Evolutionary conservation across 2,888 invertebrate genomes (phyloP).

Genomic region (Platycheirus rosarum): DNA sequence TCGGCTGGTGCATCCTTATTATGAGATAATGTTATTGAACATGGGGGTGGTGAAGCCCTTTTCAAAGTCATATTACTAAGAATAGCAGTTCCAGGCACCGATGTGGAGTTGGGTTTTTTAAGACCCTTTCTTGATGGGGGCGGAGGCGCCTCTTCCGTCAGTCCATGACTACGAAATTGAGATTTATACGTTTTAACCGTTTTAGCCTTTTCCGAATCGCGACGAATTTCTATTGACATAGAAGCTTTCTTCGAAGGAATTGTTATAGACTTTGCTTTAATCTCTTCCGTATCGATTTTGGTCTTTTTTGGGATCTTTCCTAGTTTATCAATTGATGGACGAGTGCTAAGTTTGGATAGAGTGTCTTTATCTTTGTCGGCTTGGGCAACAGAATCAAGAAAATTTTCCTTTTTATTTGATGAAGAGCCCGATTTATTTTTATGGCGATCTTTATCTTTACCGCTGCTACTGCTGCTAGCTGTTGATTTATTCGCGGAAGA

Average conservation of each 20-base stretch:
- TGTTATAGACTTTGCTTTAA: slow-evolving; percentile 79
- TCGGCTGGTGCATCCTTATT: slow-evolving; percentile 84
- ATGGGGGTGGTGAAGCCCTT: slow-evolving; percentile 79
- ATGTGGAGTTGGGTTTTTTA: slow-evolving; percentile 85
- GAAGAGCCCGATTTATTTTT: slow-evolving; percentile 78
- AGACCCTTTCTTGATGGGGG: slow-evolving; percentile 89
- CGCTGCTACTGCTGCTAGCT: slow-evolving; percentile 79
- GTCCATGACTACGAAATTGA: slow-evolving; percentile 94
- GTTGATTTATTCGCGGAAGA: slow-evolving; percentile 75
- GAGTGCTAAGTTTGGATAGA: slow-evolving; percentile 86
- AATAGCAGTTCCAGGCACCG: slow-evolving; percentile 78
- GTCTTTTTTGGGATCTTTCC: slow-evolving; percentile 91
- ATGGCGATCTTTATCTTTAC: slow-evolving; percentile 83
- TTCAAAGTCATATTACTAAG: slow-evolving; percentile 76
- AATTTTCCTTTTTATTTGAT: slow-evolving; percentile 76
- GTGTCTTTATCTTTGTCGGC: slow-evolving; percentile 88
- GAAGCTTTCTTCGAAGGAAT: slow-evolving; percentile 86
- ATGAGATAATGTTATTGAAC: slow-evolving; percentile 62
- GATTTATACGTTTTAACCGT: slow-evolving; percentile 96
- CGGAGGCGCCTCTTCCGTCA: slow-evolving; percentile 94
- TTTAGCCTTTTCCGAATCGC: slow-evolving; percentile 89
- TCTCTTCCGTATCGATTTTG: slow-evolving; percentile 77
- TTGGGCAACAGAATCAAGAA: slow-evolving; percentile 81
- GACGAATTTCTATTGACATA: slow-evolving; percentile 91
- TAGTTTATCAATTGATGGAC: slow-evolving; percentile 88